phyloP scores from a whole-genome alignment of 2,797 vertebrate genomes.

The Pitangus sulphuratus region DNA sequence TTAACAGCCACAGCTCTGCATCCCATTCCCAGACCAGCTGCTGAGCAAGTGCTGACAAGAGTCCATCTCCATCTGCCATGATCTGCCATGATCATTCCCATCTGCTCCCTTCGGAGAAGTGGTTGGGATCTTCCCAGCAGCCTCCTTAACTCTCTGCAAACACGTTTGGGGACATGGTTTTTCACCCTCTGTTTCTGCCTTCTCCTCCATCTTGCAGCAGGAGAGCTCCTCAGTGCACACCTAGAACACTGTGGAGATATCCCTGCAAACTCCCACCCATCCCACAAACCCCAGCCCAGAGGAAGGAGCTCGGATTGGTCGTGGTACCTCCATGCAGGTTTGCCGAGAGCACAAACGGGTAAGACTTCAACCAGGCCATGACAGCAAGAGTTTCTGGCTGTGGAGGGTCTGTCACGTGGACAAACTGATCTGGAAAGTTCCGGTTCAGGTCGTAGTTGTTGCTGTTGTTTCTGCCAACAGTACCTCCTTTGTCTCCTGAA shows the following conservation, averaged over 20 bases:
- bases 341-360: slow-evolving; percentile 92
- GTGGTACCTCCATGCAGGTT: slow-evolving; percentile 93
- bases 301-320: background rate
- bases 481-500: slow-evolving; percentile 84
- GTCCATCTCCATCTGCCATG: background rate
- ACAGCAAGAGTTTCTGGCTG: slow-evolving; percentile 94
- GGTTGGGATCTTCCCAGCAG: background rate
- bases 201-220: background rate
- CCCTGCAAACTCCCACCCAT: background rate
- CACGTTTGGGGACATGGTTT: fast-evolving
- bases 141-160: background rate
- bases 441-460: slow-evolving; percentile 95
- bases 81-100: background rate
- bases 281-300: background rate
- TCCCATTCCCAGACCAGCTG: background rate
- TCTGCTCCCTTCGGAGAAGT: background rate
- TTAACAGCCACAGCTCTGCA: background rate
- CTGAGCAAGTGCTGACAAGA: background rate
- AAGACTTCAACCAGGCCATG: slow-evolving; percentile 89
- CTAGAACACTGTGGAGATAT: fast-evolving
- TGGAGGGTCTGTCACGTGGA: slow-evolving; percentile 81
- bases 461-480: slow-evolving; percentile 92
- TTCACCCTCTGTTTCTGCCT: background rate
- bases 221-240: background rate
- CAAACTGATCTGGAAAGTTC: slow-evolving; percentile 96